Evolutionary conservation across 2,888 invertebrate species (phyloP), one percentile per base, ranked within the genome.

Genomic region (Nipponacmea schrenckii): DNA sequence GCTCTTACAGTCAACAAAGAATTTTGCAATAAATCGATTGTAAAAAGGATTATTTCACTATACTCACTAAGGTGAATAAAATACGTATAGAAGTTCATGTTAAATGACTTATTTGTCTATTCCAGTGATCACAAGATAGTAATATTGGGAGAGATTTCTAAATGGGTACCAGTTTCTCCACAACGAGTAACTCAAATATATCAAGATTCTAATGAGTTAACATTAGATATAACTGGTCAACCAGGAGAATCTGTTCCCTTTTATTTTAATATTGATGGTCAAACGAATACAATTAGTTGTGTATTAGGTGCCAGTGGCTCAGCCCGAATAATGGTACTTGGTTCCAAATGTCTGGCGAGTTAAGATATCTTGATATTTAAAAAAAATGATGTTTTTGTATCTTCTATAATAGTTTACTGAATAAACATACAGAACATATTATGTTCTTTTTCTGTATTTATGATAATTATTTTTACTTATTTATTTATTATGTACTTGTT

Each of bases 141-240:
- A n/a, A 67, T 81, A 10, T 64, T 80, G 31, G 81, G 80, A 7
- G 81, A 81, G 31, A 64, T 71, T 20, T 66, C 56, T 17, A 81
- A 81, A 68, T 79, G 77, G 77, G 76, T 81, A 1, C 80, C 81
- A 1, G 76, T 80, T 75, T 79, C 81, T 4, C 68, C 71, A 39
- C 73, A 75, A 44, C 68, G 81, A 12, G 71, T 80, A 3, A 62
- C 69, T 15, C 70, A 71, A 15, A 68, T 76, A 26, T 68, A 46
- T 39, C 63, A 63, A 20, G 64, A 67, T 7, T 44, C 62, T 17
- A 39, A 70, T 26, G 76, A 70, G 15, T 17, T 77, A 50, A 65
- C 74, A 45, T 64, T 74, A 15, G 68, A 73, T 15, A 44, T 79
- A 15, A 45, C 69, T 7, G 79, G 79, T 0, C 56, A 62, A 24